These are phyloP conservation scores for Podiceps cristatus DNA, from an alignment of 2,113 vertebrate species.

Conservation along the genomic window DNA sequence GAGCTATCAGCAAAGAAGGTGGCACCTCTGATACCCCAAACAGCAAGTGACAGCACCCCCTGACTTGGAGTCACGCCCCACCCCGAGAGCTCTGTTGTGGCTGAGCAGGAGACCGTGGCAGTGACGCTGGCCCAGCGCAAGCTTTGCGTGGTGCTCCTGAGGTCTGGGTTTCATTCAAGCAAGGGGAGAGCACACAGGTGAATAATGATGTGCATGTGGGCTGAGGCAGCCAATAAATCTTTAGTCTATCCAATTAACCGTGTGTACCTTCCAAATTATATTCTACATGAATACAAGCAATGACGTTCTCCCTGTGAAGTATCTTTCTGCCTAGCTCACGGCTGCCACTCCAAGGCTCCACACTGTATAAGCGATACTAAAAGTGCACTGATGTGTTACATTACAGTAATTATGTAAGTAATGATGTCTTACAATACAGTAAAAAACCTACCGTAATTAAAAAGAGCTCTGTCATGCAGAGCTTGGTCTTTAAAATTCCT, in stretches of 20 bases:
- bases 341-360: rapidly evolving
- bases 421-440: no score
- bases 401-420: no score
- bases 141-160: not conserved
- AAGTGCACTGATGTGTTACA: not conserved
- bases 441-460: not conserved
- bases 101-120: no score
- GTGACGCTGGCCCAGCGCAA: rapidly evolving
- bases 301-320: not conserved
- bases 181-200: not conserved
- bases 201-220: no score
- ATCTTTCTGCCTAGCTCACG: not conserved
- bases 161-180: not conserved
- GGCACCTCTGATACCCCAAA: rapidly evolving
- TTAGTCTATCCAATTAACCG: not conserved
- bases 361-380: rapidly evolving
- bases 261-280: rapidly evolving
- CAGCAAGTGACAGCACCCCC: rapidly evolving
- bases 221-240: no score
- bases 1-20: not conserved
- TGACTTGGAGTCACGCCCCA: rapidly evolving
- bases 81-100: not conserved
- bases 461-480: not conserved
- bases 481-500: not conserved
- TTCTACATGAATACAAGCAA: rapidly evolving